These are phyloP conservation scores for Aurelia coerulea DNA, from an alignment of 30 jellyfish, hydroid and myxozoan genomes.

Conservation along the genomic window DNA sequence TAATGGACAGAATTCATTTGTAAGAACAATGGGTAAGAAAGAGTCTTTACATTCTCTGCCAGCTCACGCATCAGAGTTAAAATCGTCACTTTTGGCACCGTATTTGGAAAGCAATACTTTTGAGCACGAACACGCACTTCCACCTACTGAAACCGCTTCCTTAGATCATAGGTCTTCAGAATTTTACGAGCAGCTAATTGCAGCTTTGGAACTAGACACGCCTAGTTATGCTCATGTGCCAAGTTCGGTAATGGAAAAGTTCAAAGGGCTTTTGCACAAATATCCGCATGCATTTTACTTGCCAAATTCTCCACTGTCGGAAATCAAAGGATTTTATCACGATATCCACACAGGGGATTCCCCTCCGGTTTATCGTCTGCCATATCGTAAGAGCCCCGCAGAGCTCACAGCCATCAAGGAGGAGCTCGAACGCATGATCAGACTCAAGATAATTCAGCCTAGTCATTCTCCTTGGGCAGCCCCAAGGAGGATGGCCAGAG, in stretches of 20 bases:
- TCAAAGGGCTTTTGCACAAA: slow-evolving; percentile 13
- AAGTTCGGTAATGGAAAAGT: not conserved
- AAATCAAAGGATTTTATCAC: slow-evolving; percentile 44
- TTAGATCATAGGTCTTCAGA: slow-evolving; percentile 1
- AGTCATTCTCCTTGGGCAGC: slow-evolving; percentile 59
- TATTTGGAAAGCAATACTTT: not conserved
- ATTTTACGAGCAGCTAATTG: not conserved
- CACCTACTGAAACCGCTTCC: not conserved
- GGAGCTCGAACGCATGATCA: slow-evolving; percentile 46
- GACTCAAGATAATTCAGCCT: slow-evolving; percentile 36
- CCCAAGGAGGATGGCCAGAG: no score
- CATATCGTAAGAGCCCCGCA: slow-evolving; percentile 53
- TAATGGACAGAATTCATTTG: not conserved
- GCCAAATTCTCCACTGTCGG: slow-evolving; percentile 51
- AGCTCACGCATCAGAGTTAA: no score
- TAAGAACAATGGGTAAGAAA: no score
- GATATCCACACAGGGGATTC: slow-evolving; percentile 45
- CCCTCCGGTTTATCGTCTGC: slow-evolving; percentile 49
- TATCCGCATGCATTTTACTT: slow-evolving; percentile 45
- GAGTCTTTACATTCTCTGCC: no score
- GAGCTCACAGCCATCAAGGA: slow-evolving; percentile 54
- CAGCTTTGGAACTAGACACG: slow-evolving; percentile 36
- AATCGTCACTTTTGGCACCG: slow-evolving; percentile 1
- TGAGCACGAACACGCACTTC: slow-evolving; percentile 24
- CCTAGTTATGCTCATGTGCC: slow-evolving; percentile 54